phyloP scores from a whole-genome alignment of 2,113 vertebrate genomes.

The Grallaria varia region DNA sequence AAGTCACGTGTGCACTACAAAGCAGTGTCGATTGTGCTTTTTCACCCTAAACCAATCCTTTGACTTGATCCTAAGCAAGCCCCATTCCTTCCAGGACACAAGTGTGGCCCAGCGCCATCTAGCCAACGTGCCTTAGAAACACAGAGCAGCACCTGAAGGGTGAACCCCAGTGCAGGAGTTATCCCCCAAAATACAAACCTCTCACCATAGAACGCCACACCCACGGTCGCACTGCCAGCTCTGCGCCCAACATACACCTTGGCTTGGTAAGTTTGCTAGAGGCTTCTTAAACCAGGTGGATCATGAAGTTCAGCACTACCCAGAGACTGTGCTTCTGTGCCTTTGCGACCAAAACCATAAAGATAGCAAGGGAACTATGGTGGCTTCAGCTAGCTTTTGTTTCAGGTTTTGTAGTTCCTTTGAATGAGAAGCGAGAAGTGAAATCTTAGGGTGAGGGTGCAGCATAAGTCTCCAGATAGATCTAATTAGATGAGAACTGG shows the following conservation, averaged over 20 bases:
- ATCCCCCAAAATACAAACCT: background rate
- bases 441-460: background rate
- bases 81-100: background rate
- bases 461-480: background rate
- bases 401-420: slow-evolving; percentile 12
- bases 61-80: background rate
- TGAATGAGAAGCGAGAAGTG: slow-evolving; percentile 34
- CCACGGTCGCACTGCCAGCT: background rate
- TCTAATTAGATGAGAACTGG: background rate
- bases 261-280: background rate
- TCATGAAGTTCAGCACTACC: background rate
- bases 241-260: background rate
- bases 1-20: background rate
- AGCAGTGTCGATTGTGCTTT: accelerated
- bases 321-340: background rate
- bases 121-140: slow-evolving; percentile 1
- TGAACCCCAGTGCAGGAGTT: accelerated
- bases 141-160: background rate
- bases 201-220: background rate
- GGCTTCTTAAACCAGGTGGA: background rate
- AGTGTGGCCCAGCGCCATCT: slow-evolving; percentile 42
- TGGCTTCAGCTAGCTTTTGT: background rate
- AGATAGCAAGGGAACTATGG: background rate
- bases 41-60: background rate
- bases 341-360: background rate